Percentiles rank a stretch among this genome's conserved stretches.
Conservation (phyloP, 2,888 invertebrate genomes). For the Laspeyria flexula region DNA sequence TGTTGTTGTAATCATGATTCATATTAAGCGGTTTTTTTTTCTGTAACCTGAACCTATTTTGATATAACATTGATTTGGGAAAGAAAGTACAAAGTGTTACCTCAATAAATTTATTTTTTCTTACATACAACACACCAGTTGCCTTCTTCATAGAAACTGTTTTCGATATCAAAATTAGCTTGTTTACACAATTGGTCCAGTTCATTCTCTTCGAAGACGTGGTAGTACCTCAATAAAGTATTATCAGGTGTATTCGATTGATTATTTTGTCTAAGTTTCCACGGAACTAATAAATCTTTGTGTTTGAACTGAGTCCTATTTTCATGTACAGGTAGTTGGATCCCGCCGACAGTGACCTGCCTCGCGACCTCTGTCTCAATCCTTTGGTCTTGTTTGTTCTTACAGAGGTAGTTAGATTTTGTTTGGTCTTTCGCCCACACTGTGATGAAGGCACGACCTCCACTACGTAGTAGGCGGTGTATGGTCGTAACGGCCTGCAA, state of each 20-base stretch:
- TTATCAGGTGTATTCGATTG: conserved; percentile 66
- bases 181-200: conserved; percentile 88
- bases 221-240: conserved; percentile 95
- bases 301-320: conserved; percentile 96
- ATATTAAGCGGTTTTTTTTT: conserved; percentile 58
- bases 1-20: conserved; percentile 47
- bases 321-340: conserved; percentile 92
- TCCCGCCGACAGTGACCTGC: conserved; percentile 54
- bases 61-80: conserved; percentile 39
- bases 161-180: conserved; percentile 84
- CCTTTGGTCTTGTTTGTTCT: conserved; percentile 50
- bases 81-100: conserved; percentile 66
- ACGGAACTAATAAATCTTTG: conserved; percentile 97
- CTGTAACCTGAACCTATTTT: conserved; percentile 61
- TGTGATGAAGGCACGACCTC: conserved; percentile 94
- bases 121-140: conserved; percentile 96
- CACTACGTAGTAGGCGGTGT: conserved; percentile 88
- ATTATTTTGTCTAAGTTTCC: conserved; percentile 90
- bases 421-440: conserved; percentile 98
- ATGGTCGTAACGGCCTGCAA: conserved; percentile 91
- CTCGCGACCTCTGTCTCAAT: conserved; percentile 44
- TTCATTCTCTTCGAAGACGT: conserved; percentile 96
- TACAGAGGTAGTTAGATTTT: conserved; percentile 79
- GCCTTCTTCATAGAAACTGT: conserved; percentile 97
- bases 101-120: conserved; percentile 77